These are phyloP conservation scores for Theretra japonica DNA, from an alignment of 2,888 invertebrate species.

Conservation along the genomic window DNA sequence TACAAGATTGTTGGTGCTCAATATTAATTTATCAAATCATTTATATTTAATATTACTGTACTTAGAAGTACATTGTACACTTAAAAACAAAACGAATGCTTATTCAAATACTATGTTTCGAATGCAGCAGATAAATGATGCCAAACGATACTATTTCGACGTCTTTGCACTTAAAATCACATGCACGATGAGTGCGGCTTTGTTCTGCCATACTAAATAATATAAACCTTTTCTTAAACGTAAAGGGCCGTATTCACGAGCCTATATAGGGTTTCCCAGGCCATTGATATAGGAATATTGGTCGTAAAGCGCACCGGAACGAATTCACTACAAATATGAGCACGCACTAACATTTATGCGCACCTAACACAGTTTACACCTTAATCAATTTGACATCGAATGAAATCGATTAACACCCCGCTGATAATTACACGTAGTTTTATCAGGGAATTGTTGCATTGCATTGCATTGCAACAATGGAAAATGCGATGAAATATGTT, in stretches of 20 bases:
- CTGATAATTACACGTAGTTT: slow-evolving; percentile 71
- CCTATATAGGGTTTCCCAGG: background rate
- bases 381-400: slow-evolving; percentile 81
- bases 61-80: too few species aligned
- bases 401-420: slow-evolving; percentile 76
- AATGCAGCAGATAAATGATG: too few species aligned
- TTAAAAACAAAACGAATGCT: too few species aligned
- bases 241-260: background rate
- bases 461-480: slow-evolving; percentile 53
- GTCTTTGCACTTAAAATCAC: too few species aligned
- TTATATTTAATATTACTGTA: too few species aligned
- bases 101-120: too few species aligned
- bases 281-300: slow-evolving; percentile 46
- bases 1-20: too few species aligned
- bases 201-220: too few species aligned
- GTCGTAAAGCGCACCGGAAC: slow-evolving; percentile 69
- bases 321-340: slow-evolving; percentile 78
- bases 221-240: background rate
- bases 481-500: slow-evolving; percentile 38
- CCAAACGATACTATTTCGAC: too few species aligned
- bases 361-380: slow-evolving; percentile 78
- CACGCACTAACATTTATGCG: slow-evolving; percentile 64
- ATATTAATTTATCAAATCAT: too few species aligned
- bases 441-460: slow-evolving; percentile 63
- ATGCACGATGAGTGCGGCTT: too few species aligned